Evolutionary conservation across 2,888 invertebrate genomes (phyloP).

Genomic region (Lasioglossum zephyrum): DNA sequence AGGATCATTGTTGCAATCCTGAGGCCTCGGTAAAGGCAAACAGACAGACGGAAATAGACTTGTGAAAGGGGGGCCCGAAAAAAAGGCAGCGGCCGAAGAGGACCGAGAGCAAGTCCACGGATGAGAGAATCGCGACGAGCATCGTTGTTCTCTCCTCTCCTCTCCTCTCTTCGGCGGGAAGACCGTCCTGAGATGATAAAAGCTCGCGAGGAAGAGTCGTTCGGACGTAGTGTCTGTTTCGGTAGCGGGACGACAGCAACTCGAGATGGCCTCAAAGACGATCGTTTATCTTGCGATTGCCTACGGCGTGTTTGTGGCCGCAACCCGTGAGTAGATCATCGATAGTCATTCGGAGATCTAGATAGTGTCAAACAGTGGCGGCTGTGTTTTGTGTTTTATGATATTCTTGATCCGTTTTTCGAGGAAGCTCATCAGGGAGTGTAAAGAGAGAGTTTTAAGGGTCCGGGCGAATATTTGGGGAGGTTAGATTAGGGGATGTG

Average conservation of each 20-base stretch:
- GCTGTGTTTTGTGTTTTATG: neutral
- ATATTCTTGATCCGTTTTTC: neutral
- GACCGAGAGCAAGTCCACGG: neutral
- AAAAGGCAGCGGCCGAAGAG: neutral
- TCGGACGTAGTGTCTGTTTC: slow-evolving; percentile 72
- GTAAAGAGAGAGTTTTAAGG: neutral
- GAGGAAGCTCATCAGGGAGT: neutral
- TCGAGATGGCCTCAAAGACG: slow-evolving; percentile 67
- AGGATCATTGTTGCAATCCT: neutral
- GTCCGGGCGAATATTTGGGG: neutral
- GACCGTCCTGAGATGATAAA: slow-evolving; percentile 74
- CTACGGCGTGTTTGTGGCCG: slow-evolving; percentile 64
- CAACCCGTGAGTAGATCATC: slow-evolving; percentile 68
- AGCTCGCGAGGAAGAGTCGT: slow-evolving; percentile 66
- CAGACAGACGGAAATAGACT: slow-evolving; percentile 7
- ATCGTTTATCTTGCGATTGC: slow-evolving; percentile 64
- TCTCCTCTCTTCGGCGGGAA: neutral
- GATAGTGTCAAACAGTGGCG: neutral
- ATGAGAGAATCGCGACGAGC: slow-evolving; percentile 2
- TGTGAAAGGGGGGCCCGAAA: neutral
- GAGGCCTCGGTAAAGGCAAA: neutral
- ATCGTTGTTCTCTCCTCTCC: slow-evolving; percentile 11
- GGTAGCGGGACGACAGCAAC: slow-evolving; percentile 66
- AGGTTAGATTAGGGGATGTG: neutral
- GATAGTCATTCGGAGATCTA: slow-evolving; percentile 26